A percentile compares a stretch with the other conserved stretches of the same genome.
These are phyloP conservation scores for Cinara cedri DNA, from an alignment of 2,888 invertebrate species.

Conservation along the genomic window DNA sequence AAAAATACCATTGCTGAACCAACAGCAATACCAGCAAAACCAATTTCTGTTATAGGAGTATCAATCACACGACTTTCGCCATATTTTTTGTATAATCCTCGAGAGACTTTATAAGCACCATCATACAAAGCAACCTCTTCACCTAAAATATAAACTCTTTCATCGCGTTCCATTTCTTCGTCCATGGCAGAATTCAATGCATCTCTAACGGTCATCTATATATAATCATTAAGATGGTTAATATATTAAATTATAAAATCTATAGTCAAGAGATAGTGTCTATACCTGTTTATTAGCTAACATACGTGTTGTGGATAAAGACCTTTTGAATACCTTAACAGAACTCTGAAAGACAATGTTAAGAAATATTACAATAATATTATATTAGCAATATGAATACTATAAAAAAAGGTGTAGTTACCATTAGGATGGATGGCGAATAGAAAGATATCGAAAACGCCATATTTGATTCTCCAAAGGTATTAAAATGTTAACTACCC, in stretches of 20 bases:
- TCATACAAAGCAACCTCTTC: constrained; percentile 99
- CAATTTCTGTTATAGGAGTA: constrained; percentile 98
- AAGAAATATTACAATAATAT: not conserved
- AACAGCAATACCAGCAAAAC: constrained; percentile 93
- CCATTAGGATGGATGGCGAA: constrained; percentile 7
- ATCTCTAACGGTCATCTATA: constrained; percentile 90
- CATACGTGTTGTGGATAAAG: constrained; percentile 6
- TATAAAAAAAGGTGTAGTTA: constrained; percentile 3
- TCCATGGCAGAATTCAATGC: constrained; percentile 95
- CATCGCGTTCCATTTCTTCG: constrained; percentile 94
- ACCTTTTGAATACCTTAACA: constrained; percentile 29
- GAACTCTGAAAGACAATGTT: constrained; percentile 22
- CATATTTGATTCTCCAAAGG: constrained; percentile 1
- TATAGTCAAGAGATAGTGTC: not conserved
- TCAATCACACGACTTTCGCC: constrained; percentile 96
- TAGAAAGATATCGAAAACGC: constrained; percentile 33
- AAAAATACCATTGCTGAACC: constrained; percentile 81
- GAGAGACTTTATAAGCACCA: constrained; percentile 92
- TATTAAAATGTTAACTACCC: not conserved
- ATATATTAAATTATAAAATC: not conserved
- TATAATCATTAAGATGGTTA: not conserved
- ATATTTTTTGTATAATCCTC: constrained; percentile 96
- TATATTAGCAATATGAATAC: not conserved
- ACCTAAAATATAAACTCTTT: constrained; percentile 86
- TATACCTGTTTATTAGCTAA: constrained; percentile 49